Evolutionary conservation across 2,888 invertebrate genomes (phyloP), one percentile per base, ranked within the genome.

Genomic region (Ferdinandea cuprea): DNA sequence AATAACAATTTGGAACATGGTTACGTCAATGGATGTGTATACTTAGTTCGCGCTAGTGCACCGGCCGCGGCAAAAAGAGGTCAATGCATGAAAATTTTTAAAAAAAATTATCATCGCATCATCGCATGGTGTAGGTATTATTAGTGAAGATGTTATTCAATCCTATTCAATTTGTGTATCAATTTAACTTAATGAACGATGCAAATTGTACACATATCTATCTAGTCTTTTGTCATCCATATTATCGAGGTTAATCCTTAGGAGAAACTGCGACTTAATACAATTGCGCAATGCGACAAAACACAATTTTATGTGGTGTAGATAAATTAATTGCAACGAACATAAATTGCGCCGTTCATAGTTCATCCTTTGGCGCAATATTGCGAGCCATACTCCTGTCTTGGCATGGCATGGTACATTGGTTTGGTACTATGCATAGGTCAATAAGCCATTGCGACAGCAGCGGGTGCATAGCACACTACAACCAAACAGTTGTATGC

Each of bases 61-160:
- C 63, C 65, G 40, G 54, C 30, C 65, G 56, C 46, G 48, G 65
- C 63, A 32, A 42, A 73, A 48, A 46, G 42, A 56, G 73, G 63
- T 56, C 48, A 73, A 63, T 17, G 35, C 46, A 52, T 54, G 15
- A n/a, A n/a, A n/a, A n/a, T n/a, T 13, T 54, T 72, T 28, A 56
- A n/a, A n/a, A n/a, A n/a, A n/a, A 56, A 48, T 35, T 17, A 46
- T 48, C 61, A 56, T 54, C 54, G n/a, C 37, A 40, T 32, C 59
- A 50, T 59, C 19, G 15, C 9, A 30, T 44, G 11, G 32, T 32
- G 9, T 8, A 32, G 32, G 28, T 28, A 28, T 6, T 28, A 28
- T 28, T 15, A 52, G 35, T 63, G 63, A 48, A 56, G 73, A 56
- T 65, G 73, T 73, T 65, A 54, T 54, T 73, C 63, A 73, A 73